Evolutionary conservation across 2,113 vertebrate genomes (phyloP), one percentile per base, ranked within the genome.

Genomic region (Petromus typicus): DNA sequence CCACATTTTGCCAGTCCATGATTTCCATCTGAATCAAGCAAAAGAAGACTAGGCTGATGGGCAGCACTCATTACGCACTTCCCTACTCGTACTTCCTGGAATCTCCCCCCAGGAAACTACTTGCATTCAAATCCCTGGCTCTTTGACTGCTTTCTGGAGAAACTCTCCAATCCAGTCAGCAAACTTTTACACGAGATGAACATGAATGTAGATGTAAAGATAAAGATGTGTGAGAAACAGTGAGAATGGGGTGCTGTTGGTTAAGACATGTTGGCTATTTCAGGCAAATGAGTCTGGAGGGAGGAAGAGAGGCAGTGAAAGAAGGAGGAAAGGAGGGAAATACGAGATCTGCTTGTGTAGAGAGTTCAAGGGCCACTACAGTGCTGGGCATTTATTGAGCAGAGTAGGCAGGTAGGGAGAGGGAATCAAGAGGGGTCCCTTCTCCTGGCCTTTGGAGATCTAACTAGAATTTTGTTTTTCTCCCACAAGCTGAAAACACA

Each of bases 401-500:
- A 10, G 7, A n/a, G 32, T 20, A 43, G 59, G 14, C 14, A 27
- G 0, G 16, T 1, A 1, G 17, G 40, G 76, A 59, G 61, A 91
- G 45, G 10, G 14, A 78, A 48, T 71, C 22, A 16, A 11, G 63
- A 67, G 20, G 37, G 45, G 6, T 0, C 40, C 3, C 11, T 2
- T 23, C 23, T 32, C 25, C 73, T 25, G 20, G 66, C 27, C 56
- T 56, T n/a, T 0, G 5, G 40, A 56, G 7, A 14, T 40, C 71
- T 79, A 45, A 45, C 89, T 25, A 18, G n/a, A 95, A 51, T 1
- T 37, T 75, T 48, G 17, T 18, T 89, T 87, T 71, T 45, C 57
- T 90, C 22, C 66, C 64, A 45, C 23, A 95, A 71, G 51, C 57
- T 86, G 67, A 64, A 96, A 82, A 86, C 51, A n/a, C 75, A 91